Evolutionary conservation across 1,140 invertebrate species (phyloP), one percentile per base, ranked within the genome.

Genomic region (Ceratina australensis): DNA sequence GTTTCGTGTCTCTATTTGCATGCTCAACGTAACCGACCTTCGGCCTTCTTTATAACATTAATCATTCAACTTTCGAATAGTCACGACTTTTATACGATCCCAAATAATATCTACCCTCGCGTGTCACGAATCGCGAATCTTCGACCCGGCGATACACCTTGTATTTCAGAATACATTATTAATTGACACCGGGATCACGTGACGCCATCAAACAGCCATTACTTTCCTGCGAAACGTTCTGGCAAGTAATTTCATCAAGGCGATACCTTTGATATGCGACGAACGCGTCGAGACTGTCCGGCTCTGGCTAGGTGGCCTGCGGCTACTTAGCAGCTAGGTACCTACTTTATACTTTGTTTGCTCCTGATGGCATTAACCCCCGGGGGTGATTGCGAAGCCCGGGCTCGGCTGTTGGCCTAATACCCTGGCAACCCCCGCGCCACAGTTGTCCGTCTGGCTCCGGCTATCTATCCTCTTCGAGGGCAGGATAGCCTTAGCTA

Each of bases 301-400:
- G 87, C 89, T 86, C 84, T 78, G 87, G 88, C 85, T 90, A 81
- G 88, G 90, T 89, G 88, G 87, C 87, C 78, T 57, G 79, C 84
- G 88, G 89, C 90, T 88, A 90, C 88, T 90, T 91, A 90, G 84
- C 82, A 83, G 80, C 69, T 78, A 67, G 56, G 80, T 89, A 87
- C 86, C 87, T 89, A 89, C 90, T 91, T 91, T 91, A 90, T 90
- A 91, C 89, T 91, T 91, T 91, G 91, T 91, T 92, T 91, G 86
- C 80, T 80, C 73, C 87, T 89, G 89, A 90, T 91, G 88, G 87
- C 87, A 92, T 92, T 91, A 92, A 85, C 87, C 87, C 80, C 85
- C 77, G 78, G 77, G 87, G 90, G 86, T 90, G 88, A 91, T 92
- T 90, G 88, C 86, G 80, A 82, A 88, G 20, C 84, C 82, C 82